A percentile compares a stretch with the other conserved stretches of the same genome.
These are phyloP conservation scores for Danio choprae DNA, from an alignment of 2,797 vertebrate genomes.

Conservation along the genomic window DNA sequence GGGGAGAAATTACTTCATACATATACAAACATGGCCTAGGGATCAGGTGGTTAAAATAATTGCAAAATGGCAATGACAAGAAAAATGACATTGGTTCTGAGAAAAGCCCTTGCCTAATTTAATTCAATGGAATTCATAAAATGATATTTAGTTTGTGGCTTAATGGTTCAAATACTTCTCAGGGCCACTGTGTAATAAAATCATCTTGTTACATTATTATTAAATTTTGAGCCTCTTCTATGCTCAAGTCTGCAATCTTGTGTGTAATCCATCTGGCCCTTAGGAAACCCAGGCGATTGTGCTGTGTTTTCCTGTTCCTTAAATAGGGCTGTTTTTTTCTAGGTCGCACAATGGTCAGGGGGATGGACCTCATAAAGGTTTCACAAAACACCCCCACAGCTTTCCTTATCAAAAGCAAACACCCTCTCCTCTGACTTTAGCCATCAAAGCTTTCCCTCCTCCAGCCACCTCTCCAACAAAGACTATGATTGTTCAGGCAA, in stretches of 20 bases:
- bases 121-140: neutral
- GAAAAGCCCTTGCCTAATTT: neutral
- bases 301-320: slow-evolving; percentile 71
- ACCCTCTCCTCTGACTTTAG: slow-evolving; percentile 53
- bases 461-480: slow-evolving; percentile 41
- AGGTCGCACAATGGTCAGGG: slow-evolving; percentile 66
- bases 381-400: slow-evolving; percentile 49
- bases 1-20: neutral
- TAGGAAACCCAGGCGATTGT: slow-evolving; percentile 64
- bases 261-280: slow-evolving; percentile 36
- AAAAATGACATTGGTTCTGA: neutral
- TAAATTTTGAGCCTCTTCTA: neutral
- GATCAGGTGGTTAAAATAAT: neutral
- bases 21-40: neutral
- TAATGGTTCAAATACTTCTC: neutral
- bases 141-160: neutral
- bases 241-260: neutral
- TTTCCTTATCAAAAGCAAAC: slow-evolving; percentile 64
- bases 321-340: slow-evolving; percentile 73
- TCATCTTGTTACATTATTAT: neutral
- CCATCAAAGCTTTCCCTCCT: slow-evolving; percentile 41
- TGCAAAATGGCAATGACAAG: neutral
- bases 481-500: slow-evolving; percentile 20
- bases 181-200: slow-evolving; percentile 9
- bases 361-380: slow-evolving; percentile 23